phyloP scores from a whole-genome alignment of 2,113 vertebrate species.

The Centropus bengalensis region DNA sequence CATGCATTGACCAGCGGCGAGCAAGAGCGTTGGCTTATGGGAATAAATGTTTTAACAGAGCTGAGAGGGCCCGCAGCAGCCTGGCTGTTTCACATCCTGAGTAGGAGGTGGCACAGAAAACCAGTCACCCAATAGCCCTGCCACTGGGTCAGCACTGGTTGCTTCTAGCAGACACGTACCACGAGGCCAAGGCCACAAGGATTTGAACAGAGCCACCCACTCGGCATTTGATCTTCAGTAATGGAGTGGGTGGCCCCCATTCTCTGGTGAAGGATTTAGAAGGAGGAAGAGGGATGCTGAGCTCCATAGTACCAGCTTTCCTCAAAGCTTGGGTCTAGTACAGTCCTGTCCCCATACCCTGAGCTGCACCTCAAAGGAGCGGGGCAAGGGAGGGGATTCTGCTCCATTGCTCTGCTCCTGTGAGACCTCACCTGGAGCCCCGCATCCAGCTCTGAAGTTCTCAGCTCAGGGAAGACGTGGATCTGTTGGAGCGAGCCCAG shows the following conservation, averaged over 20 bases:
- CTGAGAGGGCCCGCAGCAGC: neutral
- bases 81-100: neutral
- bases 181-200: neutral
- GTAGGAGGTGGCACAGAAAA: neutral
- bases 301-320: neutral
- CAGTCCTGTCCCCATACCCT: neutral
- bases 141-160: neutral
- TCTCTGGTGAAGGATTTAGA: neutral
- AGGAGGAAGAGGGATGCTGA: neutral
- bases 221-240: neutral
- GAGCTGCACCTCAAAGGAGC: too few species aligned
- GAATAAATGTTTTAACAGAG: rapidly evolving
- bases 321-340: neutral
- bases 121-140: neutral
- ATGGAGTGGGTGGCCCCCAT: neutral
- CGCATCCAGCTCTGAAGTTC: too few species aligned
- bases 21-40: rapidly evolving
- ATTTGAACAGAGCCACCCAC: neutral
- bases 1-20: rapidly evolving
- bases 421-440: too few species aligned
- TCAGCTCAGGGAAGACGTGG: too few species aligned
- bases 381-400: too few species aligned
- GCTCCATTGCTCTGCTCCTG: too few species aligned
- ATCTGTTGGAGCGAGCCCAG: too few species aligned
- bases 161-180: neutral